Percentiles rank a stretch among this genome's conserved stretches.
Evolutionary conservation across 1,140 invertebrate species (phyloP).

Genomic region (Zaprionus davidi): DNA sequence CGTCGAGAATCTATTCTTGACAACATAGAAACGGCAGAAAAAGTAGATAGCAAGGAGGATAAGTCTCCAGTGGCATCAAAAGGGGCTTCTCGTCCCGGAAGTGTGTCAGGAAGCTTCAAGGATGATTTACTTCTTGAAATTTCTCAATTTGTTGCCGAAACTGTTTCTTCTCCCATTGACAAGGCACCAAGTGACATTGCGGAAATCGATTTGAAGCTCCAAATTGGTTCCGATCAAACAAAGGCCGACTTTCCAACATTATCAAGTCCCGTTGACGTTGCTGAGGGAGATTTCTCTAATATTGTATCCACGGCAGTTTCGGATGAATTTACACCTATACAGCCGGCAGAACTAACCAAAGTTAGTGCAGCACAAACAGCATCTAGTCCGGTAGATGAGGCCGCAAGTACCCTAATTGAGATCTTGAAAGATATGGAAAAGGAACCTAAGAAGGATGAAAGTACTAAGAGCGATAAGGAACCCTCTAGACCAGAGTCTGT

Average conservation of each 20-base stretch:
- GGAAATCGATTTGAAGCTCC: not conserved
- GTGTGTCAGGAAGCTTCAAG: slow-evolving; percentile 19
- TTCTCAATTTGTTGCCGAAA: slow-evolving; percentile 17
- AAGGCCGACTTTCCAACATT: slow-evolving; percentile 17
- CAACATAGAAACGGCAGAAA: slow-evolving; percentile 6
- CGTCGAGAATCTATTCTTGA: slow-evolving; percentile 48
- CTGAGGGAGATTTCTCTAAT: slow-evolving; percentile 18
- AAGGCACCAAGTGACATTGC: slow-evolving; percentile 12
- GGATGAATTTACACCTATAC: slow-evolving; percentile 6
- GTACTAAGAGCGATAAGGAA: slow-evolving; percentile 30
- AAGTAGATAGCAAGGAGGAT: slow-evolving; percentile 14
- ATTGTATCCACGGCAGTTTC: not conserved
- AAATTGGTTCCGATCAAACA: not conserved
- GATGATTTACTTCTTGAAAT: slow-evolving; percentile 37
- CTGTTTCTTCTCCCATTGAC: slow-evolving; percentile 30
- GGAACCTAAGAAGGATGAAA: slow-evolving; percentile 14
- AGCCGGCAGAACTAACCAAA: slow-evolving; percentile 34
- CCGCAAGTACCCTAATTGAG: not conserved
- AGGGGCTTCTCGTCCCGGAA: slow-evolving; percentile 42
- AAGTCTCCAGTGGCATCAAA: slow-evolving; percentile 21
- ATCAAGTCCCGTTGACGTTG: slow-evolving; percentile 34
- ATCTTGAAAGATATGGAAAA: slow-evolving; percentile 26
- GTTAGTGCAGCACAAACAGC: slow-evolving; percentile 11
- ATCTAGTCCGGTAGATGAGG: slow-evolving; percentile 21
- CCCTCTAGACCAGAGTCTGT: slow-evolving; percentile 29